These are phyloP conservation scores for Agriopis leucophaearia DNA, from an alignment of 2,888 invertebrate species.

Conservation along the genomic window DNA sequence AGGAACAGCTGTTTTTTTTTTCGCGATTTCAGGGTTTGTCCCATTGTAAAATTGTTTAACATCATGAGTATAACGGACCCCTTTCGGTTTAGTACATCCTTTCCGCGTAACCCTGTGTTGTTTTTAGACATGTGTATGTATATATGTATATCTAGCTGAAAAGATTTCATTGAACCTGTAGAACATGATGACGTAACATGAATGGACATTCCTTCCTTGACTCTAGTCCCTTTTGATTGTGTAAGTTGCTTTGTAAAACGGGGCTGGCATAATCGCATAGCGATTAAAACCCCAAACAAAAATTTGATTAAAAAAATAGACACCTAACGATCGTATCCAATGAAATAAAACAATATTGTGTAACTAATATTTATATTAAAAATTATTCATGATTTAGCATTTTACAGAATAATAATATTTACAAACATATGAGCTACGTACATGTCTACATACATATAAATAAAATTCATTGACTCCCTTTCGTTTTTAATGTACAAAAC, in stretches of 20 bases:
- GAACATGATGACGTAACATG: not conserved
- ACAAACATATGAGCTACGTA: constrained; percentile 83
- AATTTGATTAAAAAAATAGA: too few relatives aligned
- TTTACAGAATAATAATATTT: constrained; percentile 85
- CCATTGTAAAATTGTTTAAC: too few relatives aligned
- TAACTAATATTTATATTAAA: constrained; percentile 85
- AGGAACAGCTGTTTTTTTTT: too few relatives aligned
- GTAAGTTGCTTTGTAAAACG: too few relatives aligned
- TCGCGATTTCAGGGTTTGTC: too few relatives aligned
- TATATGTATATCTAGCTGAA: too few relatives aligned
- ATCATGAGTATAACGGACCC: too few relatives aligned
- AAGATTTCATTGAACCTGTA: not conserved
- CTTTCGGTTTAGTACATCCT: too few relatives aligned
- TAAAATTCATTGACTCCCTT: constrained; percentile 85
- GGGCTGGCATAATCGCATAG: too few relatives aligned
- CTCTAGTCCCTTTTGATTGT: too few relatives aligned
- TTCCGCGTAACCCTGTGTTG: not conserved
- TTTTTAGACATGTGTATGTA: not conserved
- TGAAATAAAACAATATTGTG: constrained; percentile 81
- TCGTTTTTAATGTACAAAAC: constrained; percentile 79
- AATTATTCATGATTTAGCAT: constrained; percentile 86
- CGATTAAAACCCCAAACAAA: too few relatives aligned
- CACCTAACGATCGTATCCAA: not conserved
- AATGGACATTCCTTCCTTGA: too few relatives aligned
- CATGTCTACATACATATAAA: constrained; percentile 84